A percentile compares a stretch with the other conserved stretches of the same genome.
phyloP scores from a whole-genome alignment of 2,888 invertebrate genomes.

The Xanthia icteritia region DNA sequence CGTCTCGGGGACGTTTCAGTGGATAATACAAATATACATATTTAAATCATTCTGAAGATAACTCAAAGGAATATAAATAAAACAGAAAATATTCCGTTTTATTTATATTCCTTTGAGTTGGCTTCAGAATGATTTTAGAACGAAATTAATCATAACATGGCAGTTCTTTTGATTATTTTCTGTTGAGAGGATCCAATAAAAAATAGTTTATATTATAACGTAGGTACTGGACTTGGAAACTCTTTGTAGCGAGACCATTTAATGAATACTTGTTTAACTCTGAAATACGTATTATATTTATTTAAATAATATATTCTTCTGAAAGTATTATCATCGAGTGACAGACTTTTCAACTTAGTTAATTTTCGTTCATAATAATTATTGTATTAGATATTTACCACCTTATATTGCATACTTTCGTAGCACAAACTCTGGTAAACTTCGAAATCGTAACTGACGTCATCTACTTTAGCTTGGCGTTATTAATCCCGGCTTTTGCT shows the following conservation, averaged over 20 bases:
- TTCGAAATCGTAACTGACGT: conserved; percentile 27
- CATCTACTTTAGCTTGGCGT: conserved; percentile 7
- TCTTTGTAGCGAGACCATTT: not conserved
- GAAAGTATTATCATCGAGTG: not conserved
- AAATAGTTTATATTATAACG: not conserved
- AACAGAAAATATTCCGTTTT: conserved; percentile 8
- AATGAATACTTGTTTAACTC: not conserved
- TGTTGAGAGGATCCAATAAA: not conserved
- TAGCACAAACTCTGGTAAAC: not conserved
- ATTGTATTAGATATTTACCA: not conserved
- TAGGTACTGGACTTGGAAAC: not conserved
- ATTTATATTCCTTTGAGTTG: conserved; percentile 29
- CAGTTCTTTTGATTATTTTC: conserved; percentile 4
- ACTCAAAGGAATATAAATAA: too few species aligned
- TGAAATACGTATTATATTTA: conserved; percentile 5
- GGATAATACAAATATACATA: conserved; percentile 32
- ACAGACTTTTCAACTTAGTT: not conserved
- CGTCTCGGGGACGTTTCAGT: conserved; percentile 10
- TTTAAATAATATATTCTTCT: not conserved
- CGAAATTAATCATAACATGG: conserved; percentile 2
- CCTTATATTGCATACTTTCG: not conserved
- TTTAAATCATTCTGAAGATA: not conserved
- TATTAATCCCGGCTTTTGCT: conserved; percentile 7
- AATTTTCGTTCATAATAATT: not conserved
- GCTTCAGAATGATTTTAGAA: conserved; percentile 7